A percentile compares a stretch with the other conserved stretches of the same genome.
Conservation (phyloP, 1,140 invertebrate genomes). For the Limonius californicus region DNA sequence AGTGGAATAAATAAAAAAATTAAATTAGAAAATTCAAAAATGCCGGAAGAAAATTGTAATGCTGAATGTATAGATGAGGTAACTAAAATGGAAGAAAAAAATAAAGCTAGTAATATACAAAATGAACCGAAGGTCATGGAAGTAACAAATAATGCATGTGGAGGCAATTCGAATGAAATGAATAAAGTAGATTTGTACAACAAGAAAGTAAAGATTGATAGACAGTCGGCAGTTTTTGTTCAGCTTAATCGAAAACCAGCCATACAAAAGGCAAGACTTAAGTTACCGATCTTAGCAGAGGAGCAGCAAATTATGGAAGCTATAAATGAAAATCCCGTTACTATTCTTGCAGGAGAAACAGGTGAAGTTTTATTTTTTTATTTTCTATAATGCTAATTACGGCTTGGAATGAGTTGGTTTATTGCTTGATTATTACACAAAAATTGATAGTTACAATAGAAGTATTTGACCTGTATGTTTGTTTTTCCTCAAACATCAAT, state of each 20-base stretch:
- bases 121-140: conserved; percentile 38
- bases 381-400: no score
- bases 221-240: conserved; percentile 72
- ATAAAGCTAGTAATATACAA: conserved; percentile 30
- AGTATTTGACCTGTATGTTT: no score
- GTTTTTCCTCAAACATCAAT: no score
- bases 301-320: conserved; percentile 95
- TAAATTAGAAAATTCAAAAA: neutral
- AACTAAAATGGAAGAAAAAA: conserved; percentile 28
- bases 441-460: no score
- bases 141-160: conserved; percentile 23
- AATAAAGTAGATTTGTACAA: conserved; percentile 20
- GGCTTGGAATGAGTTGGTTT: no score
- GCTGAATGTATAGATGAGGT: conserved; percentile 11
- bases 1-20: conserved; percentile 27
- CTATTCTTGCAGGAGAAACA: conserved; percentile 92
- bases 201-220: neutral
- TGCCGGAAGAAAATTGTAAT: neutral
- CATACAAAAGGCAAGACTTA: conserved; percentile 76
- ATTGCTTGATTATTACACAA: no score
- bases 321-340: conserved; percentile 86
- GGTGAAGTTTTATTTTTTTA: conserved; percentile 56
- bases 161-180: conserved; percentile 18
- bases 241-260: conserved; percentile 69
- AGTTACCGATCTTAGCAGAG: conserved; percentile 92